Conservation (phyloP, 2,113 vertebrate genomes). For the Sebastes fasciatus region DNA sequence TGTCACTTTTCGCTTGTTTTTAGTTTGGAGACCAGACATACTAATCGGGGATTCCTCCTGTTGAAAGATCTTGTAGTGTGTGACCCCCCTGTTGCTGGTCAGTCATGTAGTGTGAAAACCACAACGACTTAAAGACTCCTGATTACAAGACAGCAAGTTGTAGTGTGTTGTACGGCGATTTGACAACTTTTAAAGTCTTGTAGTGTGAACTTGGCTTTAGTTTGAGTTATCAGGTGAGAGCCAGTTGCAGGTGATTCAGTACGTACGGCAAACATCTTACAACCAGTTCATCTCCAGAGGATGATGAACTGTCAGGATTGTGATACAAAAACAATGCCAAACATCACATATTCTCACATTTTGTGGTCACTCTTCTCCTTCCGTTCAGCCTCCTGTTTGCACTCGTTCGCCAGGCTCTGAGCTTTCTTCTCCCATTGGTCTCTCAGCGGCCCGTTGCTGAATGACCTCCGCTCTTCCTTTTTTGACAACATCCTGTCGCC, state of each 20-base stretch:
- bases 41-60: too few species aligned
- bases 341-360: constrained; percentile 48
- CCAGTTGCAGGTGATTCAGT: neutral
- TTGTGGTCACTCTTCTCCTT: constrained; percentile 66
- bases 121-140: neutral
- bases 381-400: constrained; percentile 64
- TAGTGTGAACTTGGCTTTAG: neutral
- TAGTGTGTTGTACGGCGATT: too few species aligned
- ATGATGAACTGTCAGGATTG: neutral
- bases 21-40: too few species aligned
- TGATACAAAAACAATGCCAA: neutral
- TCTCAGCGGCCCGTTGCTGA: constrained; percentile 61
- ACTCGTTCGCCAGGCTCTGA: constrained; percentile 49
- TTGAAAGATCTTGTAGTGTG: too few species aligned
- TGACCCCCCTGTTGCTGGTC: too few species aligned
- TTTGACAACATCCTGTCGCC: constrained; percentile 66
- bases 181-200: neutral
- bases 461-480: constrained; percentile 44
- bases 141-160: neutral
- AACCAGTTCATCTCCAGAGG: neutral
- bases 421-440: constrained; percentile 77
- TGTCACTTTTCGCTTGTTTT: too few species aligned
- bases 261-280: neutral
- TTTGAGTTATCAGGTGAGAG: too few species aligned
- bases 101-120: neutral